Percentiles rank a stretch among this genome's conserved stretches.
These are phyloP conservation scores for Indicator maculatus DNA, from an alignment of 2,113 vertebrate species.

Conservation along the genomic window DNA sequence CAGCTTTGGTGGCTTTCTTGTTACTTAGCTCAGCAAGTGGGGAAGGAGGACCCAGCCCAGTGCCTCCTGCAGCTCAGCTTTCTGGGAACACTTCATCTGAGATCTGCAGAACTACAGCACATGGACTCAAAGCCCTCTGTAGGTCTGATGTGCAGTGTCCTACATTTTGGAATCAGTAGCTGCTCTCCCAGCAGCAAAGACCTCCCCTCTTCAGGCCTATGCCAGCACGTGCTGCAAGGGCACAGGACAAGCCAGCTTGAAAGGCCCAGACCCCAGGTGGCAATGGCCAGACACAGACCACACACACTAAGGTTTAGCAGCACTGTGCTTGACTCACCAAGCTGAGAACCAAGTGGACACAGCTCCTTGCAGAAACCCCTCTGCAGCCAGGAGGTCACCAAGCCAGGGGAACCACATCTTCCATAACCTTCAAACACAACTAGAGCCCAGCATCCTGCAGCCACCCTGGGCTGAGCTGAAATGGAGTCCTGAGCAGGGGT, in stretches of 20 bases:
- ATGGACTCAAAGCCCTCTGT: fast-evolving
- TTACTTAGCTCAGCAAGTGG: neutral
- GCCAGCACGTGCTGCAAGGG: fast-evolving
- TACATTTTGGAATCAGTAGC: neutral
- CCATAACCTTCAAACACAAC: fast-evolving
- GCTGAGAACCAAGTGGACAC: fast-evolving
- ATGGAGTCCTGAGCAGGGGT: fast-evolving
- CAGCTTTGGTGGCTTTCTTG: neutral
- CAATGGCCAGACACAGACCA: fast-evolving
- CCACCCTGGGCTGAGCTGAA: neutral
- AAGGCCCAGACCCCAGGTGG: fast-evolving
- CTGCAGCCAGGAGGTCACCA: fast-evolving
- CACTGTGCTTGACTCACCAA: fast-evolving
- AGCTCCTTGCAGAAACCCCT: neutral
- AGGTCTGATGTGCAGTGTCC: neutral
- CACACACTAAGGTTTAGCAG: neutral
- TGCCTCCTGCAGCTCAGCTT: neutral
- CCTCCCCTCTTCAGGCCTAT: fast-evolving
- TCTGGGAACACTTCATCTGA: neutral
- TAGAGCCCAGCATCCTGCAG: neutral
- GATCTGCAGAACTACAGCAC: neutral
- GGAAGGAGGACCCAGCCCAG: neutral
- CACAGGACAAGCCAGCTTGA: neutral
- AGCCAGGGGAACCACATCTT: fast-evolving
- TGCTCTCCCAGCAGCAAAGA: neutral